These are phyloP conservation scores for Brachyopa scutellaris DNA, from an alignment of 2,888 invertebrate genomes.

Conservation along the genomic window DNA sequence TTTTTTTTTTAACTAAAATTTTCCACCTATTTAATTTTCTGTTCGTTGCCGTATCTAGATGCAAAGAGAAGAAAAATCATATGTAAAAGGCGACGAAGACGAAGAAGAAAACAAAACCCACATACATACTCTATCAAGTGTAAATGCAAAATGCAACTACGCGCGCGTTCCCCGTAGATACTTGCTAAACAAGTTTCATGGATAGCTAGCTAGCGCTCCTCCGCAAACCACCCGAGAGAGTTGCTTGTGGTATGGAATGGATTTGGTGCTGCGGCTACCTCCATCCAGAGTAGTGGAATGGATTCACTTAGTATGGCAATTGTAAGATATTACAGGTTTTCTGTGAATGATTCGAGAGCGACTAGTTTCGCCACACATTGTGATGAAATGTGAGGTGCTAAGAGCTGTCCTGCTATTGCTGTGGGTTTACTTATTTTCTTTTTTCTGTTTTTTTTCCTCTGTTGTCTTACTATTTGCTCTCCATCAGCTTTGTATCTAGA, in stretches of 20 bases:
- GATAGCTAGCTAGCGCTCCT: slow-evolving; percentile 22
- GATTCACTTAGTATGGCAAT: slow-evolving; percentile 58
- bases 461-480: slow-evolving; percentile 64
- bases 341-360: slow-evolving; percentile 64
- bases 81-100: slow-evolving; percentile 1
- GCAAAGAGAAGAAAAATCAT: slow-evolving; percentile 21
- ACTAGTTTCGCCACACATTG: slow-evolving; percentile 68
- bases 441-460: slow-evolving; percentile 5
- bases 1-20: slow-evolving; percentile 33
- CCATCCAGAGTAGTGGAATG: slow-evolving; percentile 36
- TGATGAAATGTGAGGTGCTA: slow-evolving; percentile 71
- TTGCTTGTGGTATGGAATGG: slow-evolving; percentile 3
- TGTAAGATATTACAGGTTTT: slow-evolving; percentile 65
- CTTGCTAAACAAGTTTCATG: slow-evolving; percentile 38
- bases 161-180: slow-evolving; percentile 16
- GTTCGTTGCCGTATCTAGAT: slow-evolving; percentile 24
- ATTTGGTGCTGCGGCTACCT: slow-evolving; percentile 4
- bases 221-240: slow-evolving; percentile 47
- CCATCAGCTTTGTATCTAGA: slow-evolving; percentile 63
- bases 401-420: slow-evolving; percentile 65
- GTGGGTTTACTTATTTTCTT: not conserved
- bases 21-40: slow-evolving; percentile 49
- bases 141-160: slow-evolving; percentile 67
- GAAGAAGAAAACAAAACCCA: slow-evolving; percentile 66
- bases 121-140: slow-evolving; percentile 71